A percentile compares a stretch with the other conserved stretches of the same genome.
phyloP scores from a whole-genome alignment of 1,140 invertebrate species.

The Microplitis mediator region DNA sequence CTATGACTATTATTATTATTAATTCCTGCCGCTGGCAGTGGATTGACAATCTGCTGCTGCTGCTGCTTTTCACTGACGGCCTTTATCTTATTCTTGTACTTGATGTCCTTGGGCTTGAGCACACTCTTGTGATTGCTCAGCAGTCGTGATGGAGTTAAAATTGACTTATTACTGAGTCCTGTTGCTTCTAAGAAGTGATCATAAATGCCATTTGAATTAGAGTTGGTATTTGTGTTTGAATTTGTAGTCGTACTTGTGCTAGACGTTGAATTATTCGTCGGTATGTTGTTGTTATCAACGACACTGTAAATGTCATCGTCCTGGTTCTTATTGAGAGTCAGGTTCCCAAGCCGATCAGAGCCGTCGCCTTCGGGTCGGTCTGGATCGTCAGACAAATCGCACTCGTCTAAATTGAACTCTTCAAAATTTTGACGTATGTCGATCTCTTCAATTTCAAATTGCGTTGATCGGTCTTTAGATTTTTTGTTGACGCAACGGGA shows the following conservation, averaged over 20 bases:
- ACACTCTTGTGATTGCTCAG: constrained; percentile 78
- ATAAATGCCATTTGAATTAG: constrained; percentile 49
- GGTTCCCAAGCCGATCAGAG: constrained; percentile 63
- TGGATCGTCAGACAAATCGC: constrained; percentile 70
- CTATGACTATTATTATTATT: no score
- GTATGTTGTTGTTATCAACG: constrained; percentile 38
- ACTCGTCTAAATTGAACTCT: constrained; percentile 79
- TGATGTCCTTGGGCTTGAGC: constrained; percentile 79
- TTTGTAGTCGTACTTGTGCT: constrained; percentile 34
- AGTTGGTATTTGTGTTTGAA: constrained; percentile 28
- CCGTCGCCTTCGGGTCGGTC: constrained; percentile 66
- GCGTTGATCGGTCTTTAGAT: constrained; percentile 31
- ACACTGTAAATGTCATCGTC: constrained; percentile 34
- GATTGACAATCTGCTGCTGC: constrained; percentile 37
- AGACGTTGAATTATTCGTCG: constrained; percentile 28
- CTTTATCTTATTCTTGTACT: constrained; percentile 63
- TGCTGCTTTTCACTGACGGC: constrained; percentile 52
- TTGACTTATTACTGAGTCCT: constrained; percentile 80
- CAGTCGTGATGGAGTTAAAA: constrained; percentile 73
- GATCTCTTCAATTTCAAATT: constrained; percentile 60
- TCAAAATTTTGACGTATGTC: constrained; percentile 79
- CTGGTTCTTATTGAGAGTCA: constrained; percentile 37
- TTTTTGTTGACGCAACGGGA: constrained; percentile 29
- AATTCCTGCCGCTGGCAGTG: constrained; percentile 25
- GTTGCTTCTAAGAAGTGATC: constrained; percentile 81